These are phyloP conservation scores for Heliconius hewitsoni DNA, from an alignment of 1,140 invertebrate genomes.

Conservation along the genomic window DNA sequence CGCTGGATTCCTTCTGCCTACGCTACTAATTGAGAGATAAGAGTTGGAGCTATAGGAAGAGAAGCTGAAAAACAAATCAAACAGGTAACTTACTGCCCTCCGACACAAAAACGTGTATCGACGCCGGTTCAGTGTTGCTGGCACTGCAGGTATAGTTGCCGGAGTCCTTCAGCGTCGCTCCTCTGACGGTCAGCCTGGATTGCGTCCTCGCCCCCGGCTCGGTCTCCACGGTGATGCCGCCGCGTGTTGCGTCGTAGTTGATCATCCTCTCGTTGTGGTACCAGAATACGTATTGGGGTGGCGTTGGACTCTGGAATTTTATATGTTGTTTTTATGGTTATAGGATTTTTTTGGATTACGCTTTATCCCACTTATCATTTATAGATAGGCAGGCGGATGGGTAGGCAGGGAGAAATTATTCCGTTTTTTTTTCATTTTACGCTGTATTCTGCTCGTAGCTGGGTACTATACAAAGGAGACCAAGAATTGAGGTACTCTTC, in stretches of 20 bases:
- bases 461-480: too few relatives aligned
- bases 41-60: too few relatives aligned
- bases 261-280: constrained; percentile 96
- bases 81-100: constrained; percentile 85
- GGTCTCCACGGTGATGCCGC: constrained; percentile 92
- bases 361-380: too few relatives aligned
- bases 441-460: too few relatives aligned
- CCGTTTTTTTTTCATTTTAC: too few relatives aligned
- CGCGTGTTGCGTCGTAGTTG: constrained; percentile 93
- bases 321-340: neutral
- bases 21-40: too few relatives aligned
- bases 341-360: neutral
- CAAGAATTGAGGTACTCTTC: too few relatives aligned
- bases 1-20: too few relatives aligned
- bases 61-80: neutral
- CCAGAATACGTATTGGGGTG: constrained; percentile 95
- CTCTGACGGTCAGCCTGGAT: constrained; percentile 90
- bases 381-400: too few relatives aligned
- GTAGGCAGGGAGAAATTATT: too few relatives aligned
- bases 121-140: constrained; percentile 93
- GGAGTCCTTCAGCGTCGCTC: constrained; percentile 91
- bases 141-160: constrained; percentile 96
- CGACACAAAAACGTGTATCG: constrained; percentile 94
- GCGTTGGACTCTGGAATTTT: constrained; percentile 89
- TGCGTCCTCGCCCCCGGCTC: constrained; percentile 91